phyloP scores from a whole-genome alignment of 2,113 vertebrate genomes.

The Cyprinodon tularosa region DNA sequence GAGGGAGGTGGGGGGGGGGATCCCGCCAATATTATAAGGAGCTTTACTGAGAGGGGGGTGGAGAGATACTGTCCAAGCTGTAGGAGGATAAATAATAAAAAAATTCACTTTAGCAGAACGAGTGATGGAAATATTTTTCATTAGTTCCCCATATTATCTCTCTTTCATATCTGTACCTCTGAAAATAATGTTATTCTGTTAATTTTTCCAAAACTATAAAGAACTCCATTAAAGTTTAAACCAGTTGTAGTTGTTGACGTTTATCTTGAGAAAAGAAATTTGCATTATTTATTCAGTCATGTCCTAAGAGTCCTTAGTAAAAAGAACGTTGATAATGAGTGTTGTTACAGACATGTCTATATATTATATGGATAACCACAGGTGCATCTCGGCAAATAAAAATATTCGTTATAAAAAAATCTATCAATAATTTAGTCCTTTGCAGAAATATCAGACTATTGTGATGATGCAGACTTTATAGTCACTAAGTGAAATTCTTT shows the following conservation, averaged over 20 bases:
- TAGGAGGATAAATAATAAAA: not conserved
- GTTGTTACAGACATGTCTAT: not conserved
- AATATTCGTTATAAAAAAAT: not conserved
- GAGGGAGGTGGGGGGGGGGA: not conserved
- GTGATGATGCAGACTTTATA: too few relatives aligned
- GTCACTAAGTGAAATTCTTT: too few relatives aligned
- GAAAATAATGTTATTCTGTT: too few relatives aligned
- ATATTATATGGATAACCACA: not conserved
- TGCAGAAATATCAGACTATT: too few relatives aligned
- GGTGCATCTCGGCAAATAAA: not conserved
- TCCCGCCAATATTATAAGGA: constrained; percentile 26
- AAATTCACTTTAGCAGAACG: not conserved
- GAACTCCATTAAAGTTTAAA: not conserved
- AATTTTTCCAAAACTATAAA: not conserved
- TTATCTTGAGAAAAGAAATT: too few relatives aligned
- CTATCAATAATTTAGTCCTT: too few relatives aligned
- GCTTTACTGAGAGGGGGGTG: constrained; percentile 2
- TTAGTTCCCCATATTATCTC: not conserved
- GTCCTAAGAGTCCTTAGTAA: too few relatives aligned
- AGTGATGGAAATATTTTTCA: not conserved
- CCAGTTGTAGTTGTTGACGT: too few relatives aligned
- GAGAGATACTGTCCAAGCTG: constrained; percentile 2
- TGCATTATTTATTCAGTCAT: too few relatives aligned
- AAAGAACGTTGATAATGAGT: not conserved
- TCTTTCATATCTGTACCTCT: not conserved